Percentiles rank a stretch among this genome's conserved stretches.
Evolutionary conservation across 2,113 vertebrate genomes (phyloP).

Genomic region (Isichthys henryi): DNA sequence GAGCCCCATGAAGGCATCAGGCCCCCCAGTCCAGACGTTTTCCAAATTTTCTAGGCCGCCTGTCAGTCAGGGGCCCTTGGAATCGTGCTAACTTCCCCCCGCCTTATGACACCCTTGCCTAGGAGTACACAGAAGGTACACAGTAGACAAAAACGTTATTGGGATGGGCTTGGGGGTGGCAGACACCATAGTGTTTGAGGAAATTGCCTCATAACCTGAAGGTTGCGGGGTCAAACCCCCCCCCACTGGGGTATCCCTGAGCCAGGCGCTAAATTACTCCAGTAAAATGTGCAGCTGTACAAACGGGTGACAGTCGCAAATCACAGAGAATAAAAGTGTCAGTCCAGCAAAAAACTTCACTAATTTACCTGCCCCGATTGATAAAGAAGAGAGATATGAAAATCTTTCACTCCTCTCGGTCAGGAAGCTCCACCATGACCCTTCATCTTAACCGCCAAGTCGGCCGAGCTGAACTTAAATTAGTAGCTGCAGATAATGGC

Average conservation of each 20-base stretch:
- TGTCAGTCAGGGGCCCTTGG: too few species aligned
- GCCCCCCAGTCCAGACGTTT: too few species aligned
- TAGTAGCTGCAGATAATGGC: not conserved
- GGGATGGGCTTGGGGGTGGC: not conserved
- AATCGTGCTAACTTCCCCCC: too few species aligned
- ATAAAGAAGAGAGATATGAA: not conserved
- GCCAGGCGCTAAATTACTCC: not conserved
- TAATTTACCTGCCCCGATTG: not conserved
- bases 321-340: not conserved
- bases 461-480: too few species aligned
- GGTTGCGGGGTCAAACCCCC: not conserved
- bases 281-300: not conserved
- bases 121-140: not conserved
- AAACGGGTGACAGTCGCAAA: not conserved
- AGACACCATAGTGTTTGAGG: not conserved
- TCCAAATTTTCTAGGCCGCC: too few species aligned
- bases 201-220: slow-evolving; percentile 5
- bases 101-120: not conserved
- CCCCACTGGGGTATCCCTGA: not conserved
- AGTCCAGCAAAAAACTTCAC: not conserved
- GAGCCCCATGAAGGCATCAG: too few species aligned
- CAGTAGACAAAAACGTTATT: not conserved
- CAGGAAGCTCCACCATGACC: not conserved
- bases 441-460: not conserved
- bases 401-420: not conserved